Conservation (phyloP, 2,888 invertebrate species). For the Bugula neritina region DNA sequence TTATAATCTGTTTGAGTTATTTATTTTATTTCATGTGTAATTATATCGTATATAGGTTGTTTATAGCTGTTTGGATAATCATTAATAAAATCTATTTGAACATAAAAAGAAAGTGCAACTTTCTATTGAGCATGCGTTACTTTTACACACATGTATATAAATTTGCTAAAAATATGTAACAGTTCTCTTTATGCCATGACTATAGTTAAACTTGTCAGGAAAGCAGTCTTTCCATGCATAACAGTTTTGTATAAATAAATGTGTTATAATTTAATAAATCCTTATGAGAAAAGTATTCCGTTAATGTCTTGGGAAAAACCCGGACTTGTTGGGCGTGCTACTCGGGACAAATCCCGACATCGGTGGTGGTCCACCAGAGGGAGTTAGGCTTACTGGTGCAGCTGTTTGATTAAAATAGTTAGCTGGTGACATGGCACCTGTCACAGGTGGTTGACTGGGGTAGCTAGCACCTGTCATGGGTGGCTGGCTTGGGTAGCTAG, state of each 20-base stretch:
- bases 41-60: no score
- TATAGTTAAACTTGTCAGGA: neutral
- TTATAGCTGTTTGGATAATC: no score
- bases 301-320: slow-evolving; percentile 14
- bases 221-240: neutral
- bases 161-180: neutral
- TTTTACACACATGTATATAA: no score
- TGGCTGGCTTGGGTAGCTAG: slow-evolving; percentile 3
- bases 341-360: slow-evolving; percentile 55
- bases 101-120: no score
- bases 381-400: neutral
- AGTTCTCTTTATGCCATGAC: neutral
- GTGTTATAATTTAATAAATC: neutral
- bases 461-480: neutral
- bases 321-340: neutral
- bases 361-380: slow-evolving; percentile 58
- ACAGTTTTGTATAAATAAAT: neutral
- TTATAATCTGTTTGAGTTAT: no score
- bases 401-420: neutral
- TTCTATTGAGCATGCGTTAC: no score
- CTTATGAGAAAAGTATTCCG: neutral
- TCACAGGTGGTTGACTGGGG: neutral
- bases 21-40: no score
- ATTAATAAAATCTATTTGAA: no score
- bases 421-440: no score